Percentiles rank a stretch among this genome's conserved stretches.
Evolutionary conservation across 2,797 vertebrate genomes (phyloP).

Genomic region (Cygnus olor): DNA sequence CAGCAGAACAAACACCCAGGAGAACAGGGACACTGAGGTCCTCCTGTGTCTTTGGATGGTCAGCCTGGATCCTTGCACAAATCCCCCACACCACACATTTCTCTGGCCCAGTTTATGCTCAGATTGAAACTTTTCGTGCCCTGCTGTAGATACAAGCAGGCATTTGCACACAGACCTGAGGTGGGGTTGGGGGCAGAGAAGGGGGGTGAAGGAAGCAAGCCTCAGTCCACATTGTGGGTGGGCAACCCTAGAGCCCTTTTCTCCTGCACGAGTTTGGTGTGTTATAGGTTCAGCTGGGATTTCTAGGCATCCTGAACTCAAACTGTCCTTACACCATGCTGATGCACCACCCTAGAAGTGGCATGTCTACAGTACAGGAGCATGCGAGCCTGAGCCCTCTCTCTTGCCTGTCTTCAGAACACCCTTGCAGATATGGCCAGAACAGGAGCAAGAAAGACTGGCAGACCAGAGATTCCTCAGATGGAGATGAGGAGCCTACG

Average conservation of each 20-base stretch:
- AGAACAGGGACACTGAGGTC: accelerated
- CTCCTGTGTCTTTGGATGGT: not conserved
- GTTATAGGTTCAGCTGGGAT: not conserved
- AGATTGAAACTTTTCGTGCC: not conserved
- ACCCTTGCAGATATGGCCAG: no score
- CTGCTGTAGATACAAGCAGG: not conserved
- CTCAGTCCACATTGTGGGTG: not conserved
- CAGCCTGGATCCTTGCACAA: not conserved
- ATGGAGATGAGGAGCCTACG: no score
- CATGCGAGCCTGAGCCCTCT: no score
- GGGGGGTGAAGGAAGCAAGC: not conserved
- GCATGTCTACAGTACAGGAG: no score
- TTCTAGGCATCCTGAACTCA: not conserved
- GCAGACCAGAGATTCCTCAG: no score
- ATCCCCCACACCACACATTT: not conserved
- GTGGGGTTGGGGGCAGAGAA: not conserved
- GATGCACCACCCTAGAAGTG: no score
- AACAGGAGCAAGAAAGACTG: no score
- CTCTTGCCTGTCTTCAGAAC: no score
- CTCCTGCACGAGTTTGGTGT: not conserved
- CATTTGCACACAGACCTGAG: not conserved
- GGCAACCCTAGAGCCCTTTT: not conserved
- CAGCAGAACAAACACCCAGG: not conserved
- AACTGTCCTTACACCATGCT: not conserved
- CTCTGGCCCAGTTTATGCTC: not conserved